A percentile compares a stretch with the other conserved stretches of the same genome.
phyloP scores from a whole-genome alignment of 2,113 vertebrate species.

The Danio rerio region GRCz12tu NC_133185.1:43370501-43371000 shows the following conservation, averaged over 20 bases:
- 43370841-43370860: too few relatives aligned
- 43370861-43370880: neutral
- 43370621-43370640: conserved; percentile 62
- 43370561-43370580: conserved; percentile 59
- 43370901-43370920: too few relatives aligned
- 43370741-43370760: neutral
- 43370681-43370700: conserved; percentile 48
- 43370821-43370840: neutral
- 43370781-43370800: neutral
- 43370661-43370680: conserved; percentile 74
- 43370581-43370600: conserved; percentile 72
- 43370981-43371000: too few relatives aligned
- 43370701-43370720: conserved; percentile 6
- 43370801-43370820: neutral
- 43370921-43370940: too few relatives aligned
- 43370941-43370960: too few relatives aligned
- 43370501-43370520: conserved; percentile 65
- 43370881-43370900: neutral
- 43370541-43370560: conserved; percentile 35
- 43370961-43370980: neutral
- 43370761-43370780: neutral
- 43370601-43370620: conserved; percentile 64
- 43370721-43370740: neutral
- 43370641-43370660: conserved; percentile 63
- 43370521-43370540: conserved; percentile 52